A percentile compares a stretch with the other conserved stretches of the same genome.
Conservation (phyloP, 2,797 vertebrate species). For the Microctenopoma stevenorrisi region DNA sequence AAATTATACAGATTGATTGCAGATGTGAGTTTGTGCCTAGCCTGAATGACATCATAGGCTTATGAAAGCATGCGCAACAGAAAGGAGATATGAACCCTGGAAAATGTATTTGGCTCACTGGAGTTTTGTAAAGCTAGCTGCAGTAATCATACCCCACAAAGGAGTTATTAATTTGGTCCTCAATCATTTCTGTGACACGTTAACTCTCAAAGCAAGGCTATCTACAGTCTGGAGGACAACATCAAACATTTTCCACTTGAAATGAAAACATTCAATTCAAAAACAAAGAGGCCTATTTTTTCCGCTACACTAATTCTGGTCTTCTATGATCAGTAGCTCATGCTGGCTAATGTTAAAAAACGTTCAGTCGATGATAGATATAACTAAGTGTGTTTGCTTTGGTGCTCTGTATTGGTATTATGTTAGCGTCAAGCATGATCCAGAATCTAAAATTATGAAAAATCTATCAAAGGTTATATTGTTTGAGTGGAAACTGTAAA, state of each 20-base stretch:
- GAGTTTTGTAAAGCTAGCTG: slow-evolving; percentile 26
- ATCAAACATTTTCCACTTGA: not conserved
- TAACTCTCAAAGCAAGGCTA: not conserved
- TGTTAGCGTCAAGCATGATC: not conserved
- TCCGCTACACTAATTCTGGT: not conserved
- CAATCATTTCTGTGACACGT: not conserved
- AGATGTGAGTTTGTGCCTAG: slow-evolving; percentile 76
- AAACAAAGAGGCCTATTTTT: not conserved
- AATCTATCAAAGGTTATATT: not conserved
- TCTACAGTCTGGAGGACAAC: not conserved
- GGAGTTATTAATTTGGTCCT: slow-evolving; percentile 4
- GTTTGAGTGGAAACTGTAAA: not conserved
- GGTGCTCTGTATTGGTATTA: not conserved
- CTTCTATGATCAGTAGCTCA: not conserved
- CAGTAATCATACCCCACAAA: not conserved
- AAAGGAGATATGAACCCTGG: slow-evolving; percentile 50
- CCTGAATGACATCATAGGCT: slow-evolving; percentile 77
- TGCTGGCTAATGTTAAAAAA: slow-evolving; percentile 2
- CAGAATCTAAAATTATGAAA: not conserved
- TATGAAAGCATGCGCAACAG: slow-evolving; percentile 57
- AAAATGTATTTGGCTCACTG: slow-evolving; percentile 41
- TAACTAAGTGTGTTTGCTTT: not conserved
- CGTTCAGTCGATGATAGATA: not conserved
- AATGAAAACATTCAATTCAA: slow-evolving; percentile 4
- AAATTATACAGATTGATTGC: slow-evolving; percentile 81